Percentiles rank a stretch among this genome's conserved stretches.
Evolutionary conservation across 2,113 vertebrate genomes (phyloP).

Genomic region (Scytalopus superciliaris): DNA sequence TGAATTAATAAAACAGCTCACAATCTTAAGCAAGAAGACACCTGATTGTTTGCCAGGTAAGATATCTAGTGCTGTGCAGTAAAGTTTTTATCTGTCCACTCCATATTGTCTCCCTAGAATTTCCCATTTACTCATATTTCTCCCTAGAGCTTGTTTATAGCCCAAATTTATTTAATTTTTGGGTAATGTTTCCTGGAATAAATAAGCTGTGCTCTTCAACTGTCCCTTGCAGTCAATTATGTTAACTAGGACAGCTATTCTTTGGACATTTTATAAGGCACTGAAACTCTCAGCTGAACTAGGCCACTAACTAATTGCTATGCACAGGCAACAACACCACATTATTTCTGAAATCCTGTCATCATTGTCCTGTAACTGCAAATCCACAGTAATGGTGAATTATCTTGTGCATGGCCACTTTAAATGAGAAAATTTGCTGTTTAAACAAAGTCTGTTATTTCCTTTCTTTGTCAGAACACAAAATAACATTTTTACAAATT

Average conservation of each 20-base stretch:
- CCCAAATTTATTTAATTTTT: not conserved
- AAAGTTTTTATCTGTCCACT: not conserved
- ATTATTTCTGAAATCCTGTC: conserved; percentile 50
- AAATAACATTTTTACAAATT: not conserved
- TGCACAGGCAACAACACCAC: conserved; percentile 33
- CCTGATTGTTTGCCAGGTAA: not conserved
- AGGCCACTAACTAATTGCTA: conserved; percentile 66
- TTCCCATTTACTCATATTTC: not conserved
- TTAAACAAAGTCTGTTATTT: not conserved
- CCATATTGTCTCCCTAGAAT: not conserved
- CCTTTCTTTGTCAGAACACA: not conserved
- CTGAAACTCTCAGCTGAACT: conserved; percentile 46
- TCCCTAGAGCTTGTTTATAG: not conserved
- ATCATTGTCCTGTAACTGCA: not conserved
- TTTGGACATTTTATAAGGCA: conserved; percentile 41
- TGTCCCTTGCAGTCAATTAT: conserved; percentile 47
- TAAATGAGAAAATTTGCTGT: not conserved
- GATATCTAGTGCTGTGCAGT: not conserved
- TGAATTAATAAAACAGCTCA: not conserved
- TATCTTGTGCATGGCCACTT: not conserved
- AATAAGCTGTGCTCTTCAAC: conserved; percentile 2
- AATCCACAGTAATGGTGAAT: not conserved
- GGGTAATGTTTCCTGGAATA: not conserved
- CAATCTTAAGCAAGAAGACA: not conserved
- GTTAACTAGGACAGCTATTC: conserved; percentile 63